Conservation (phyloP, 2,888 invertebrate genomes). For the Teinopalpus imperialis region DNA sequence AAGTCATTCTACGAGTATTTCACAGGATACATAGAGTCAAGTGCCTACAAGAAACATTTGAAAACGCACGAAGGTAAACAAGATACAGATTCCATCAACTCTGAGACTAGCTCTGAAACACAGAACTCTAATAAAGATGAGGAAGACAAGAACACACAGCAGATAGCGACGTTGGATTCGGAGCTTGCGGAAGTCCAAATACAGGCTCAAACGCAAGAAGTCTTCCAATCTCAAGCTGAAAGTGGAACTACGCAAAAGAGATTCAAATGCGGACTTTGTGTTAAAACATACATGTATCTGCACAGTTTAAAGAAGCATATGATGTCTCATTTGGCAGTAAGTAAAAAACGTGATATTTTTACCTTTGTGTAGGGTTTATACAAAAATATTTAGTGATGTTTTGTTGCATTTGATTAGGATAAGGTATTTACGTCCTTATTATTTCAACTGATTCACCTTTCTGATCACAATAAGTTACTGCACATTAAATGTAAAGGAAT, state of each 20-base stretch:
- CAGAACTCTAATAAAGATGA: constrained; percentile 18
- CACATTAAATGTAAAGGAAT: too few species aligned
- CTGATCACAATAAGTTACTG: too few species aligned
- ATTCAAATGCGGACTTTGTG: constrained; percentile 70
- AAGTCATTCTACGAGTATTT: too few species aligned
- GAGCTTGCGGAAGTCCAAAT: constrained; percentile 25
- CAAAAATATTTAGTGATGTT: too few species aligned
- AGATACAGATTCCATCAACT: constrained; percentile 40
- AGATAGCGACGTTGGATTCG: constrained; percentile 33
- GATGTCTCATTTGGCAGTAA: constrained; percentile 57
- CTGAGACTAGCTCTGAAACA: constrained; percentile 39
- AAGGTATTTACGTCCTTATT: too few species aligned
- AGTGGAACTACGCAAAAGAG: constrained; percentile 43
- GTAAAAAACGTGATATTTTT: too few species aligned
- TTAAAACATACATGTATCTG: constrained; percentile 73
- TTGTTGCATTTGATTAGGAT: too few species aligned
- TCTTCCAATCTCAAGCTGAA: constrained; percentile 20
- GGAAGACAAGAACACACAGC: constrained; percentile 25
- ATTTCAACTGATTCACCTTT: too few species aligned
- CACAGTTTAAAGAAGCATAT: constrained; percentile 77
- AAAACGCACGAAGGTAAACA: constrained; percentile 60
- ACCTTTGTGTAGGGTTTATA: too few species aligned
- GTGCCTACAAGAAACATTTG: constrained; percentile 68
- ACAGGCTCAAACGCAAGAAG: constrained; percentile 27
- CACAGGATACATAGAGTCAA: constrained; percentile 65